Evolutionary conservation across 2,888 invertebrate genomes (phyloP), one percentile per base, ranked within the genome.

Genomic region (Mimumesa dahlbomi): DNA sequence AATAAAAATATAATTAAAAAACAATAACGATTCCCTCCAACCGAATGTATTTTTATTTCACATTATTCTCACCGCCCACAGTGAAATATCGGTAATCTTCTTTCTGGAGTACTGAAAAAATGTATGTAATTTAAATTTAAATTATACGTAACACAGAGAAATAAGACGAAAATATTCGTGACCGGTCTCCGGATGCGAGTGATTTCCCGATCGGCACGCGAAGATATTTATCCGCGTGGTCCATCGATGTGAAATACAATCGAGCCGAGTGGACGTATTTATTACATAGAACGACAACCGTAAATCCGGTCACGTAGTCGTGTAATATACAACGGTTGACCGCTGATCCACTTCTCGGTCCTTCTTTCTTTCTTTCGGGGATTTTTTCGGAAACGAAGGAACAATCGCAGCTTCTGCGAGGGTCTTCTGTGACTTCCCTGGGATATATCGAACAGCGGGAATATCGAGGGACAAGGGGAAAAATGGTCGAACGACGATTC

Each of bases 261-360:
- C 45, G 16, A n/a, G 11, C 25, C 34, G n/a, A 42, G 21, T 34
- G 34, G 34, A 34, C 34, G 61, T 61, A 61, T 53, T 61, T 53
- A 36, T 36, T 50, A 14, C 40, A 16, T 13, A 29, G 56, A 38
- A 56, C 25, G 53, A 19, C 54, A 3, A 36, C 38, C 14, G 46
- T 53, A 45, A 61, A 56, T 54, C 40, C 38, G 45, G 62, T 62
- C 54, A 62, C 62, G 54, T 62, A 62, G 29, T 21, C 43, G 11
- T 29, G 29, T 62, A 54, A 54, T 45, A 36, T 45, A n/a, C n/a
- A n/a, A n/a, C n/a, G n/a, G n/a, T 31, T 54, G 34, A 54, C 9
- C 36, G 36, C 46, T 38, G 38, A 38, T 38, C 38, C 38, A 14
- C 38, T 2, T 13, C 1, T 1, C n/a, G 34, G 4, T 34, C 34